These are phyloP conservation scores for Scolanthus callimorphus DNA, from an alignment of 92 coral and sea anemone species.

Conservation along the genomic window DNA sequence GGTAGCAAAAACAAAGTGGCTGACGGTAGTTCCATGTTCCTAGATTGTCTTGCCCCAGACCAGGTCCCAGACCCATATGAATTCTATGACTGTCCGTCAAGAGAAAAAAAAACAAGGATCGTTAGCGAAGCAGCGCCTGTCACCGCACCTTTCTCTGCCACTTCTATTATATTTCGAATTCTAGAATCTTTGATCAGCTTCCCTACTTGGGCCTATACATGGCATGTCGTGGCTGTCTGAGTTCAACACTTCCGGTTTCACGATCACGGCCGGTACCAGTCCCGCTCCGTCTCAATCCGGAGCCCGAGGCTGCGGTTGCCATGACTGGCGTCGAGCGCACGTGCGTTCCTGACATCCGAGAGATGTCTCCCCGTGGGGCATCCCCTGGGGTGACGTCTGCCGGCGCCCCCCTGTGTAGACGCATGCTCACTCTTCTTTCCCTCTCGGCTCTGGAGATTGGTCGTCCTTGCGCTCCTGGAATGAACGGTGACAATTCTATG, in stretches of 20 bases:
- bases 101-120: too few species aligned
- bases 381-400: slow-evolving; percentile 69
- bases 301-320: slow-evolving; percentile 76
- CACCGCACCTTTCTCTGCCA: too few species aligned
- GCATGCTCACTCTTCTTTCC: slow-evolving; percentile 84
- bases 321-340: slow-evolving; percentile 91
- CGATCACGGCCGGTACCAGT: slow-evolving; percentile 85
- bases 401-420: slow-evolving; percentile 85
- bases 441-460: slow-evolving; percentile 95
- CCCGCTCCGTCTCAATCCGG: slow-evolving; percentile 64
- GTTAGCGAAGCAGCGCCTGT: too few species aligned
- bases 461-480: slow-evolving; percentile 67
- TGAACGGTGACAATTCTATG: too few species aligned
- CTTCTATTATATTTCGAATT: too few species aligned
- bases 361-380: slow-evolving; percentile 83
- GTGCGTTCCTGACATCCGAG: slow-evolving; percentile 98
- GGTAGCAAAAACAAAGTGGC: slow-evolving; percentile 9
- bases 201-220: slow-evolving; percentile 23
- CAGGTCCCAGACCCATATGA: too few species aligned
- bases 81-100: too few species aligned
- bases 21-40: too few species aligned
- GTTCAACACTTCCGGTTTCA: slow-evolving; percentile 82
- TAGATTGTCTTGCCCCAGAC: too few species aligned
- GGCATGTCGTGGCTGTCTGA: slow-evolving; percentile 29
- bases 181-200: too few species aligned